phyloP scores from a whole-genome alignment of 2,113 vertebrate species.

The Gorsachius goisagi region DNA sequence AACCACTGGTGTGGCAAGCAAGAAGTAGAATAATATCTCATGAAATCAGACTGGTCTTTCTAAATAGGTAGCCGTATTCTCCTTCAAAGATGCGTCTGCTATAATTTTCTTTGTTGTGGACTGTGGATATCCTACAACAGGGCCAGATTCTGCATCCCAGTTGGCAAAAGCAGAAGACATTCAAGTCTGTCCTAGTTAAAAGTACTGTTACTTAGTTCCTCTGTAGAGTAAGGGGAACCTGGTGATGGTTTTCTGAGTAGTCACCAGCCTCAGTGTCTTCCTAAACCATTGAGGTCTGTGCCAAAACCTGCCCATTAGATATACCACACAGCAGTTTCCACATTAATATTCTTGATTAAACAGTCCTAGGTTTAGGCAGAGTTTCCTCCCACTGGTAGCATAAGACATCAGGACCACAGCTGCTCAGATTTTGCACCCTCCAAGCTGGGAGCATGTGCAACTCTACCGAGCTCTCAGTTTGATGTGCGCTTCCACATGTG shows the following conservation, averaged over 20 bases:
- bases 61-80: not conserved
- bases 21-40: not conserved
- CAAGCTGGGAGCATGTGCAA: not conserved
- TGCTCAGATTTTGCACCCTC: not conserved
- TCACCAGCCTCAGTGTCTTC: not conserved
- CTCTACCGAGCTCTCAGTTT: not conserved
- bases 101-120: not conserved
- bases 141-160: not conserved
- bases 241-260: not conserved
- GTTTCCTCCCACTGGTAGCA: not conserved
- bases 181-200: not conserved
- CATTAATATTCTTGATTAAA: not conserved
- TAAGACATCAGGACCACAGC: not conserved
- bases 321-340: not conserved
- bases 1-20: not conserved
- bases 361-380: not conserved
- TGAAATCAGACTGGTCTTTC: not conserved
- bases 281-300: not conserved
- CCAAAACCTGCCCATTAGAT: not conserved
- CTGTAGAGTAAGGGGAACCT: not conserved
- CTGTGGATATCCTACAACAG: not conserved
- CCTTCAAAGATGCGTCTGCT: not conserved
- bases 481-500: accelerated
- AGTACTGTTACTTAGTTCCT: not conserved
- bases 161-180: not conserved